A percentile compares a stretch with the other conserved stretches of the same genome.
Conservation (phyloP, 2,113 vertebrate species). For the Macrotus californicus region DNA sequence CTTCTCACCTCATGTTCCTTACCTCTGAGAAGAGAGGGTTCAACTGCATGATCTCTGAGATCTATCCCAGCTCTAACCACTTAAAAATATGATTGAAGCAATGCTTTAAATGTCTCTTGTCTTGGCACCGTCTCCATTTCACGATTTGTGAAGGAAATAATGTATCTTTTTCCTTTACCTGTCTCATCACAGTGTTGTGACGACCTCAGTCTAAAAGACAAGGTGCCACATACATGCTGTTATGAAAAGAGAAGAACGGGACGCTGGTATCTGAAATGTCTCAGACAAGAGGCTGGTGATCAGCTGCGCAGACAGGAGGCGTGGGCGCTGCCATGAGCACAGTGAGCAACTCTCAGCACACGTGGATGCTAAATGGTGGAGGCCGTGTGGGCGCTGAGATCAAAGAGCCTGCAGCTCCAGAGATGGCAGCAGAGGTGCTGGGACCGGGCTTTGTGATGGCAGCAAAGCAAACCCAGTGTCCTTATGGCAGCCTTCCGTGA, state of each 20-base stretch:
- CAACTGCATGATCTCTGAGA: neutral
- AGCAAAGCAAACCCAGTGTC: neutral
- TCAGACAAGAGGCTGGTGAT: neutral
- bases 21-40: neutral
- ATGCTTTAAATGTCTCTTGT: neutral
- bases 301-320: neutral
- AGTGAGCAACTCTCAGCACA: neutral
- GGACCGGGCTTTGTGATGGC: neutral
- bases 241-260: neutral
- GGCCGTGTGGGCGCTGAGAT: neutral
- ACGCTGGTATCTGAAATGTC: neutral
- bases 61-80: neutral
- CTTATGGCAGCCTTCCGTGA: neutral
- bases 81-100: neutral
- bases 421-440: neutral
- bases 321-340: neutral
- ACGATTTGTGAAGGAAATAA: neutral
- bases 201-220: neutral
- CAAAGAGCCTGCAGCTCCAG: neutral
- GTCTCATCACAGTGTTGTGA: neutral
- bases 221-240: neutral
- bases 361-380: neutral
- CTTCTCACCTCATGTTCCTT: neutral
- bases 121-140: neutral
- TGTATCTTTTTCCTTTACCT: neutral